Evolutionary conservation across 2,113 vertebrate species (phyloP).

Genomic region (Gallinago media): DNA sequence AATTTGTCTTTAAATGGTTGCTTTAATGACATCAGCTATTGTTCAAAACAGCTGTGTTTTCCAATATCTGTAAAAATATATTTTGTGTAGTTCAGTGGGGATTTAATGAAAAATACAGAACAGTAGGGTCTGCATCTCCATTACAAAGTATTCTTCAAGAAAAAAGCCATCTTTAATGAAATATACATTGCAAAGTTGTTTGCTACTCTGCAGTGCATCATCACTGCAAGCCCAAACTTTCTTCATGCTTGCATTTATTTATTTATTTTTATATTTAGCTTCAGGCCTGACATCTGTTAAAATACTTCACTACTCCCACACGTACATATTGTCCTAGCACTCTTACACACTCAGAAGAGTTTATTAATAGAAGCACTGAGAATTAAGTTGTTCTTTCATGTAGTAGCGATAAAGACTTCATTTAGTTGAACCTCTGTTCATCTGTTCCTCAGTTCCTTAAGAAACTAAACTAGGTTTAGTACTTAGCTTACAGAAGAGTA

Average conservation of each 20-base stretch:
- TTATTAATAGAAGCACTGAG: constrained; percentile 44
- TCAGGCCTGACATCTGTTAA: constrained; percentile 68
- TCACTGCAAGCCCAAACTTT: constrained; percentile 13
- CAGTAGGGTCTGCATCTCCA: not conserved
- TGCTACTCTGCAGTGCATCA: not conserved
- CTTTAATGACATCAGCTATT: constrained; percentile 24
- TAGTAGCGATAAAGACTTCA: constrained; percentile 17
- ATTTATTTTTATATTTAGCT: constrained; percentile 60
- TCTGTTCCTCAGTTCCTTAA: constrained; percentile 39
- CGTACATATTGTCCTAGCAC: not conserved
- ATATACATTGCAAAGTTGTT: not conserved
- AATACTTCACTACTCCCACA: constrained; percentile 32
- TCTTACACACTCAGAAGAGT: not conserved
- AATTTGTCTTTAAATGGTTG: constrained; percentile 67
- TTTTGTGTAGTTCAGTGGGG: not conserved
- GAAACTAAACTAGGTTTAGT: constrained; percentile 2
- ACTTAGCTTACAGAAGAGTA: not conserved
- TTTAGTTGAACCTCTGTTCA: constrained; percentile 15
- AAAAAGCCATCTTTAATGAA: not conserved
- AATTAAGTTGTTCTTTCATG: constrained; percentile 45
- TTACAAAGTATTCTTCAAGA: not conserved
- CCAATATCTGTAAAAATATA: not conserved
- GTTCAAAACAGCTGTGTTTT: constrained; percentile 38
- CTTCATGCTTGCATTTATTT: constrained; percentile 44
- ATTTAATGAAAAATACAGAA: not conserved